Evolutionary conservation across 2,113 vertebrate genomes (phyloP), one percentile per base, ranked within the genome.

Genomic region (Balaeniceps rex): DNA sequence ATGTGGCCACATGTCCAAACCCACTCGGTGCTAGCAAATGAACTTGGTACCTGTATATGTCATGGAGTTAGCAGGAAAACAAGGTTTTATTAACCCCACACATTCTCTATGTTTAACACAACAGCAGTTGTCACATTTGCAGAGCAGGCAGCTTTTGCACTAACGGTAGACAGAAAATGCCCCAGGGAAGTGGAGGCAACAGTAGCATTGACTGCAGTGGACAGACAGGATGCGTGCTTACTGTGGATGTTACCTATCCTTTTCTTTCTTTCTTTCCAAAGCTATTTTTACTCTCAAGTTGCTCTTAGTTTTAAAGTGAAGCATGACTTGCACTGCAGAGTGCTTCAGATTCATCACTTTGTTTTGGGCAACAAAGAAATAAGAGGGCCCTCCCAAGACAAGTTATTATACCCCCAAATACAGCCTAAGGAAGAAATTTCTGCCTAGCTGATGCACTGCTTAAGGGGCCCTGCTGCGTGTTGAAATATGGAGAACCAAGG

Each of bases 21-120:
- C 4, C 16, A 51, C 26, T 54, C 1, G 0, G 29, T 31, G 51
- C 66, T 61, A 34, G 28, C 19, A 61, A 66, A 72, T 0, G 2
- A 57, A 47, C 33, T 90, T 34, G 44, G 29, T 44, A 58, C n/a
- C 23, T 70, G 49, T 29, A 46, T 9, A 11, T 1, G 6, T 28
- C 60, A 33, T 54, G 47, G 60, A 63, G 24, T 44, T 86, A 85
- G 40, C 10, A 72, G 31, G 38, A 90, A 85, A 84, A 64, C 31
- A 75, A 81, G 23, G 58, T 70, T 78, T 72, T 60, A 46, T 70
- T 69, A 82, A 55, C 15, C 36, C 26, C 23, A 44, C 10, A 55
- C 25, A 22, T 68, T 81, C 60, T 64, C 40, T 44, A 3, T 22
- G 28, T 71, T 72, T 87, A 83, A 55, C 25, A 17, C 19, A 83